Evolutionary conservation across 2,888 invertebrate species (phyloP).

Genomic region (Drosophila siamana): DNA sequence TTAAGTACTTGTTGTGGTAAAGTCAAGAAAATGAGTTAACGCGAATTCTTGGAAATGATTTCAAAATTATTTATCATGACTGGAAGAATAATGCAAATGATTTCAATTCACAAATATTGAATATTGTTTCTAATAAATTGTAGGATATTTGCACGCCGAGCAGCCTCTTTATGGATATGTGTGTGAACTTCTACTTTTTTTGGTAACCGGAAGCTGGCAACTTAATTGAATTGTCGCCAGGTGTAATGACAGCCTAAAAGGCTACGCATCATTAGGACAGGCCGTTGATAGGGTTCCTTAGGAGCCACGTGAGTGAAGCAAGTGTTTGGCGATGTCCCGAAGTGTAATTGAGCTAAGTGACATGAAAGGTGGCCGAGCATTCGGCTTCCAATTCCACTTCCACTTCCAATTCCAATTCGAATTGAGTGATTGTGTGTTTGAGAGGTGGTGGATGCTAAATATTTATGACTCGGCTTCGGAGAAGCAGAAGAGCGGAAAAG

Average conservation of each 20-base stretch:
- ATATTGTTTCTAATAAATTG: not conserved
- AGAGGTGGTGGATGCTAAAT: constrained; percentile 38
- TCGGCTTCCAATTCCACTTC: not conserved
- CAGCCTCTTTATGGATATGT: not conserved
- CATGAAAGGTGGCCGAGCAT: constrained; percentile 23
- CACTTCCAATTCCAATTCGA: constrained; percentile 12
- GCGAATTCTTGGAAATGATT: too few species aligned
- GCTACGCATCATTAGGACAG: constrained; percentile 52
- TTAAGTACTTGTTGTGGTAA: not conserved
- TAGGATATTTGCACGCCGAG: not conserved
- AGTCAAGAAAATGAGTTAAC: too few species aligned
- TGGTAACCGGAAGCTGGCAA: constrained; percentile 28
- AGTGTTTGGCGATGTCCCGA: constrained; percentile 14
- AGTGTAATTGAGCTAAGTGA: constrained; percentile 48
- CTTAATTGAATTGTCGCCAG: constrained; percentile 51
- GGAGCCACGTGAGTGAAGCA: not conserved
- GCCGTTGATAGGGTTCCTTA: not conserved
- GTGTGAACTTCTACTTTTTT: too few species aligned
- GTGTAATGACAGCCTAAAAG: constrained; percentile 54
- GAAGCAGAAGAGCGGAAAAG: constrained; percentile 16
- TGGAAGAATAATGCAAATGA: too few species aligned
- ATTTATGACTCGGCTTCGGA: constrained; percentile 30
- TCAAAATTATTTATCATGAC: too few species aligned
- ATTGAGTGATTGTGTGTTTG: constrained; percentile 47
- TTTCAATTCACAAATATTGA: too few species aligned